A percentile compares a stretch with the other conserved stretches of the same genome.
Evolutionary conservation across 2,888 invertebrate genomes (phyloP).

Genomic region (Seira ritae): DNA sequence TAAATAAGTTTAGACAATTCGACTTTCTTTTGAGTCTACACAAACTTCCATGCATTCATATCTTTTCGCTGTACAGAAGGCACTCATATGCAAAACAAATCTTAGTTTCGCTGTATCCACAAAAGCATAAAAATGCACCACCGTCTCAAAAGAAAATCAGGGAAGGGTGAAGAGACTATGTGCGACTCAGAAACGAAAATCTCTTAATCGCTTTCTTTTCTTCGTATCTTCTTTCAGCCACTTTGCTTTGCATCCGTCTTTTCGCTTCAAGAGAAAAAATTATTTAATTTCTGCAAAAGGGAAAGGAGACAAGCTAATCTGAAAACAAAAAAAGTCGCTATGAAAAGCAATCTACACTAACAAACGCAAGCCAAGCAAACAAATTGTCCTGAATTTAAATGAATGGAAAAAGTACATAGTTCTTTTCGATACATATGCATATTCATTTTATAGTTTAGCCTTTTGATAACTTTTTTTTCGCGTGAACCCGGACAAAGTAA

Average conservation of each 20-base stretch:
- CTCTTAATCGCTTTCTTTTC: neutral
- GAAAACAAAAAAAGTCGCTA: neutral
- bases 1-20: too few species aligned
- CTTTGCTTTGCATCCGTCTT: too few species aligned
- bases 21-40: too few species aligned
- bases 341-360: neutral
- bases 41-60: too few species aligned
- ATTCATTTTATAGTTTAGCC: neutral
- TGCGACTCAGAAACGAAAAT: too few species aligned
- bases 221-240: neutral
- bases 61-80: too few species aligned
- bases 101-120: too few species aligned
- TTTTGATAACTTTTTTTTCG: neutral
- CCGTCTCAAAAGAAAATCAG: neutral
- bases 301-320: neutral
- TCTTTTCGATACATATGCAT: neutral
- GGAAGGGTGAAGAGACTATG: too few species aligned
- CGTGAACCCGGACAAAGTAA: neutral
- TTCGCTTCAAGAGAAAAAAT: neutral
- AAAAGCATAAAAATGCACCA: neutral
- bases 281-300: neutral
- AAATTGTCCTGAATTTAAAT: slow-evolving; percentile 47
- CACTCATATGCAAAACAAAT: too few species aligned
- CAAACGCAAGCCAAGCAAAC: slow-evolving; percentile 18
- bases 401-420: slow-evolving; percentile 8